Conservation (phyloP, 1,140 invertebrate species). For the Lethrus apterus region DNA sequence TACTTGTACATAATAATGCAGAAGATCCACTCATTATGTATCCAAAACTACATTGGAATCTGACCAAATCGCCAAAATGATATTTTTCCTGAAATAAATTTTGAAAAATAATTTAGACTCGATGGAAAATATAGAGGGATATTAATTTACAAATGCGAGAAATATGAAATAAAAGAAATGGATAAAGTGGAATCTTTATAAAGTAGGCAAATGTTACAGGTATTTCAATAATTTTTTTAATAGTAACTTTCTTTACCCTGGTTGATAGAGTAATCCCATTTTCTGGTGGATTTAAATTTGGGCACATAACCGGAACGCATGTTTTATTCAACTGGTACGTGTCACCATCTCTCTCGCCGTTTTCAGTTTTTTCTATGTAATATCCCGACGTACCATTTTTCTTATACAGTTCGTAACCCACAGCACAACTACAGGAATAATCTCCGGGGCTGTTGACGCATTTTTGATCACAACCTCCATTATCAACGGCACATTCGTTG, state of each 20-base stretch:
- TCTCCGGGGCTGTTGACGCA: constrained; percentile 84
- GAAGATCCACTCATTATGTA: constrained; percentile 83
- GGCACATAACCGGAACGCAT: constrained; percentile 89
- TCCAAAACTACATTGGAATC: constrained; percentile 93
- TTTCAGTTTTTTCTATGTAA: constrained; percentile 71
- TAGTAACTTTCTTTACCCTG: constrained; percentile 40
- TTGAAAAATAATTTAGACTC: background rate
- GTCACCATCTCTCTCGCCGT: constrained; percentile 80
- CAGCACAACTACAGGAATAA: constrained; percentile 83
- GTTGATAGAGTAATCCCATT: constrained; percentile 85
- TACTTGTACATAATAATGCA: constrained; percentile 78
- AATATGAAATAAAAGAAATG: background rate
- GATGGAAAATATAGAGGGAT: background rate
- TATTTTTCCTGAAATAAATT: constrained; percentile 51
- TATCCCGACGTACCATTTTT: constrained; percentile 90
- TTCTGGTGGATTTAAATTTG: constrained; percentile 67
- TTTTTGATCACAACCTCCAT: constrained; percentile 91
- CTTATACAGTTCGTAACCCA: constrained; percentile 86
- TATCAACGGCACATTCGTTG: constrained; percentile 83
- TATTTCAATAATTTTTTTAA: background rate
- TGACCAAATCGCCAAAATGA: constrained; percentile 84
- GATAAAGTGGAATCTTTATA: background rate
- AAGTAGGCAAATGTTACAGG: background rate
- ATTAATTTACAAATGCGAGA: too few species aligned
- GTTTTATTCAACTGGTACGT: constrained; percentile 89